Evolutionary conservation across 1,140 invertebrate species (phyloP), one percentile per base, ranked within the genome.

Genomic region (Sweltsa coloradensis): DNA sequence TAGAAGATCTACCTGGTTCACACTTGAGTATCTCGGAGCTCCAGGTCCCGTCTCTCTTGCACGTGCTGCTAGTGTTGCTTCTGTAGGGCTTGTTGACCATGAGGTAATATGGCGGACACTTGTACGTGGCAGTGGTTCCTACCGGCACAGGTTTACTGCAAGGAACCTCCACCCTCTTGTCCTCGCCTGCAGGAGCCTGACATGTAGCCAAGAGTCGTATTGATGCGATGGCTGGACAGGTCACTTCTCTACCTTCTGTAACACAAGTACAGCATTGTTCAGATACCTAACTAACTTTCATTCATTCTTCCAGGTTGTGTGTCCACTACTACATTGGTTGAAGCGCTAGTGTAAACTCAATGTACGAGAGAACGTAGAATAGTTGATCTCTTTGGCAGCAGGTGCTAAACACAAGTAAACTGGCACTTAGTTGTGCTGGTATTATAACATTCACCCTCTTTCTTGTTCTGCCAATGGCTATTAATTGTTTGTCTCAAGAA

Each of bases 1-100:
- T 54, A 49, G 22, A 54, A 43, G 39, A 54, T 47, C 23, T 55
- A 50, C 31, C 50, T 18, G 65, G 61, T 40, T 50, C 46, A 51
- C 67, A 68, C 39, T 51, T 56, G 7, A 68, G 47, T n/a, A 59
- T 44, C 5, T 48, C 27, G 52, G 60, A 59, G 48, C 54, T 66
- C 66, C 66, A 68, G 13, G 60, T 61, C 7, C 65, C 64, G 50
- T 67, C 62, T 18, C 58, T 55, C 43, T 65, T 58, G 47, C 65
- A 67, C 24, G 55, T 59, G 7, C 55, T 51, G 21, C 54, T 51
- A 9, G 51, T 50, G 23, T 55, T 51, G 5, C 56, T 57, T 44
- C 27, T 46, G 5, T 40, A 29, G n/a, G 16, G 22, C 7, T 34
- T 19, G 11, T 1, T 23, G 23, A 46, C 37, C 31, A 50, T 53